Conservation (phyloP, 2,888 invertebrate species). For the Anoplius nigerrimus region DNA sequence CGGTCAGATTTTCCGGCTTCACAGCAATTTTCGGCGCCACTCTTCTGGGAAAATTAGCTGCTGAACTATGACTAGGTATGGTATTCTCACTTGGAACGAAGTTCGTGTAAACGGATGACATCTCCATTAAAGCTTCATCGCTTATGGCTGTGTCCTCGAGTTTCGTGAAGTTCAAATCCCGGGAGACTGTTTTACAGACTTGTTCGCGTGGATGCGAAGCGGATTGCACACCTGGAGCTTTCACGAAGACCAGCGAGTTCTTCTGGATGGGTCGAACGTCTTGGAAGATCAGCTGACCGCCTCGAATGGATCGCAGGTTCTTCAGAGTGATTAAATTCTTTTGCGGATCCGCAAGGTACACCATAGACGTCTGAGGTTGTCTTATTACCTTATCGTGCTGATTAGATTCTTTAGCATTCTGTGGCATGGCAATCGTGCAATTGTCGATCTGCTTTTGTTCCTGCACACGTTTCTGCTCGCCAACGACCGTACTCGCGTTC, state of each 20-base stretch:
- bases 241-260: conserved; percentile 55
- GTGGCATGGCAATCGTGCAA: conserved; percentile 23
- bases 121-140: conserved; percentile 57
- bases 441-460: conserved; percentile 15
- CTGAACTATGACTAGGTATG: conserved; percentile 6
- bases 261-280: conserved; percentile 47
- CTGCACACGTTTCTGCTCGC: background rate
- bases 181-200: conserved; percentile 8
- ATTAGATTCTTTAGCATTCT: background rate
- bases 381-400: conserved; percentile 10
- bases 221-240: conserved; percentile 43
- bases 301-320: conserved; percentile 41
- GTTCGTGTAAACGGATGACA: conserved; percentile 60
- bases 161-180: conserved; percentile 37
- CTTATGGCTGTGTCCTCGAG: conserved; percentile 47
- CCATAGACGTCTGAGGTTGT: conserved; percentile 25
- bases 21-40: conserved; percentile 13
- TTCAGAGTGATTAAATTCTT: conserved; percentile 18
- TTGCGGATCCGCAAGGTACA: conserved; percentile 35
- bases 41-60: conserved; percentile 19
- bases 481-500: background rate
- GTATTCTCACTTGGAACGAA: conserved; percentile 34
- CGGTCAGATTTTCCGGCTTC: conserved; percentile 21
- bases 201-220: conserved; percentile 12
- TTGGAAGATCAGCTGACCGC: conserved; percentile 49